Evolutionary conservation across 2,888 invertebrate genomes (phyloP), one percentile per base, ranked within the genome.

Genomic region (Acanthosepion pharaonis): DNA sequence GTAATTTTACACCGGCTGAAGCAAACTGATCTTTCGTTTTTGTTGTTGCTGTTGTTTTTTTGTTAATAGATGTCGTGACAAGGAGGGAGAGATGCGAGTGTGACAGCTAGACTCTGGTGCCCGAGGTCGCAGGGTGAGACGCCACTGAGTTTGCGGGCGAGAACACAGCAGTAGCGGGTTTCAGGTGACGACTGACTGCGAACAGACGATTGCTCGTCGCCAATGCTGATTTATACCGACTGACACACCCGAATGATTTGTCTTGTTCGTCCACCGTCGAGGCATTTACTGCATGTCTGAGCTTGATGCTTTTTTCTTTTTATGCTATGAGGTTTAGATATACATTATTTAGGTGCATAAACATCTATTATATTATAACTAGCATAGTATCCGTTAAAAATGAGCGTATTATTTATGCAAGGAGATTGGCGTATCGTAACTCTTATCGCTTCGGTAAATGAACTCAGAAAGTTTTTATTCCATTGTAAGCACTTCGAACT

Each of bases 201-300:
- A 78, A n/a, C 78, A n/a, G 78, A 78, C n/a, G n/a, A 33, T n/a
- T 15, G n/a, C 78, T n/a, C 33, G 78, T 78, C 78, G 78, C 78
- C 78, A 33, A 1, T n/a, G 18, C n/a, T 23, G n/a, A n/a, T 18
- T 18, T 78, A 4, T 78, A 11, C 78, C 9, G 78, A 33, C 78
- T 78, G n/a, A n/a, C 78, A 78, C 78, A 78, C 78, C 78, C 78
- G n/a, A 78, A 78, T 78, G 78, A 78, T 78, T 78, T n/a, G 59
- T 78, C n/a, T n/a, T n/a, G 11, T 33, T n/a, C 78, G n/a, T n/a
- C n/a, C 78, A 15, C 33, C 33, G 9, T 20, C 20, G 59, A 20
- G 59, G 23, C 25, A 5, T 20, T 59, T 23, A 23, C 6, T 59
- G 59, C 59, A 59, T 11, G n/a, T 33, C 78, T 78, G 15, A 5